phyloP scores from a whole-genome alignment of 37 sponge, comb jelly and placozoan species.

The Axinella damicornis region DNA sequence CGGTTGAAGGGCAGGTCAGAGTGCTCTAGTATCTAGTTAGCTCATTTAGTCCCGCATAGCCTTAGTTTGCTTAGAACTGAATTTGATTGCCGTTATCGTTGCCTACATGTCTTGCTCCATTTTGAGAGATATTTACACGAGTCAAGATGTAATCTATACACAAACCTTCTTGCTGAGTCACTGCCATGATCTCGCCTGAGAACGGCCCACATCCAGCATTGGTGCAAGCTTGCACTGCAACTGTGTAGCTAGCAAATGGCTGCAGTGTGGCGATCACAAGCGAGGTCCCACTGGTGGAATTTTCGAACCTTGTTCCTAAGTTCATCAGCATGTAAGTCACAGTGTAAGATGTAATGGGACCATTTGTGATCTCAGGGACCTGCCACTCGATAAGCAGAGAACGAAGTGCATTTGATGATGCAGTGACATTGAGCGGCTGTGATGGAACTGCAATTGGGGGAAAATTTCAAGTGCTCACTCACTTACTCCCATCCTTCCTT shows the following conservation, averaged over 20 bases:
- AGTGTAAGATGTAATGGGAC: conserved; percentile 4
- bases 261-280: neutral
- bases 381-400: conserved; percentile 10
- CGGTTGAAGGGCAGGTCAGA: too few relatives aligned
- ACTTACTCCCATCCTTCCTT: too few relatives aligned
- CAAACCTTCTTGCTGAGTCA: conserved; percentile 44
- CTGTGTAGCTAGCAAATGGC: conserved; percentile 36
- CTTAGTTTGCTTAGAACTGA: too few relatives aligned
- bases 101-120: too few relatives aligned
- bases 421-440: neutral
- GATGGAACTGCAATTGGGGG: too few relatives aligned
- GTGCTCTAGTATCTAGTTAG: too few relatives aligned
- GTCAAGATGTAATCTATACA: neutral
- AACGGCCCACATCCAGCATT: conserved; percentile 25
- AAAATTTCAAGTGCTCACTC: too few relatives aligned
- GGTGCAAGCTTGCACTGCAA: conserved; percentile 40
- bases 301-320: neutral
- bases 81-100: too few relatives aligned
- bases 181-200: neutral
- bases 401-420: conserved; percentile 7
- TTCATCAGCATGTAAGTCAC: neutral
- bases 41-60: too few relatives aligned
- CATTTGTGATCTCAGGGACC: conserved; percentile 12
- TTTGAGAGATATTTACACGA: too few relatives aligned
- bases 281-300: neutral